Evolutionary conservation across 2,888 invertebrate genomes (phyloP).

Genomic region (Congeria kusceri): DNA sequence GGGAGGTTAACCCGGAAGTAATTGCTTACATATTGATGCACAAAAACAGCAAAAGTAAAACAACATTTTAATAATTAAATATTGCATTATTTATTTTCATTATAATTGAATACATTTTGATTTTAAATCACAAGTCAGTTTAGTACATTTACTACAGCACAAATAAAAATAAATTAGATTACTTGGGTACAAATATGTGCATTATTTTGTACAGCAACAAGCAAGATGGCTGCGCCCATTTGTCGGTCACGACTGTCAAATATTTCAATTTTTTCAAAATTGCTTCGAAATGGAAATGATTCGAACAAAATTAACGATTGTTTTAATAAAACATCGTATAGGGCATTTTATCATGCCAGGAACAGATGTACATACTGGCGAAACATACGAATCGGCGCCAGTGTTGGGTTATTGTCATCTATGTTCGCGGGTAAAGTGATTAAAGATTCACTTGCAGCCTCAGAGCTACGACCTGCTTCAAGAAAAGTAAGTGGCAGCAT

Average conservation of each 20-base stretch:
- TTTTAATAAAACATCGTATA: no score
- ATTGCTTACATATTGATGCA: not conserved
- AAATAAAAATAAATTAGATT: no score
- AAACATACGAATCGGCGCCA: conserved; percentile 14
- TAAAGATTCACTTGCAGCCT: conserved; percentile 5
- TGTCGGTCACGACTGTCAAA: conserved; percentile 19
- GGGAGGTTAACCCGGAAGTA: conserved; percentile 48
- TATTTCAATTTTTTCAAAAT: not conserved
- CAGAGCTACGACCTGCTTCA: conserved; percentile 16
- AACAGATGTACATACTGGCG: no score
- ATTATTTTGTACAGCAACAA: conserved; percentile 25
- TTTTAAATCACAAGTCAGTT: no score
- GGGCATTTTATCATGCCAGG: no score
- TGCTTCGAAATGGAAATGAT: no score
- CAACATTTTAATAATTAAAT: no score
- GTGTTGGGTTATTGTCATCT: conserved; percentile 39
- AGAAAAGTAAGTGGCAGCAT: conserved; percentile 18
- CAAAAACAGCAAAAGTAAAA: not conserved
- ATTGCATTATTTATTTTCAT: no score
- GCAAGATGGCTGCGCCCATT: conserved; percentile 71
- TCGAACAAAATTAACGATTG: not conserved
- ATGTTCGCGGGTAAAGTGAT: conserved; percentile 43
- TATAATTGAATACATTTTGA: no score
- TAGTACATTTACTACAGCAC: no score
- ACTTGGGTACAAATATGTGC: no score